phyloP scores from a whole-genome alignment of 2,888 invertebrate genomes.

The Rhamnusium bicolor region DNA sequence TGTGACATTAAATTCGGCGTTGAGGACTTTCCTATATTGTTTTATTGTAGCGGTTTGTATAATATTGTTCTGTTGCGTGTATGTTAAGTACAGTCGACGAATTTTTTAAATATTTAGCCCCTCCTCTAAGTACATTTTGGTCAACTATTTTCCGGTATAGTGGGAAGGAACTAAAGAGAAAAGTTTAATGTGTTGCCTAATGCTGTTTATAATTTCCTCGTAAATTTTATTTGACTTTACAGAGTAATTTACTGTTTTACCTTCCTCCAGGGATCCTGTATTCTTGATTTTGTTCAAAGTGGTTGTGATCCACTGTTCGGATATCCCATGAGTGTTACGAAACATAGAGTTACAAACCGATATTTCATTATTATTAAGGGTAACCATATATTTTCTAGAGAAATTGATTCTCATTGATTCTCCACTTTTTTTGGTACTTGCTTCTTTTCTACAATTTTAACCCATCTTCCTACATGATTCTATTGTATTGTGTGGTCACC shows the following conservation, averaged over 20 bases:
- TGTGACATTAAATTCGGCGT: background rate
- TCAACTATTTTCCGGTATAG: too few relatives aligned
- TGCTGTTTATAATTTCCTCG: slow-evolving; percentile 7
- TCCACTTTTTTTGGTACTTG: too few relatives aligned
- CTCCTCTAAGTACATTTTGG: too few relatives aligned
- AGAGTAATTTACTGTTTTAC: slow-evolving; percentile 12
- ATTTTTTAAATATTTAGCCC: too few relatives aligned
- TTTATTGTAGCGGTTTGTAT: background rate
- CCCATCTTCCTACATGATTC: background rate
- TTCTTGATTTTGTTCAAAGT: slow-evolving; percentile 6
- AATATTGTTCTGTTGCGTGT: too few relatives aligned
- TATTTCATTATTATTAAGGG: background rate
- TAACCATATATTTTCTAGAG: too few relatives aligned
- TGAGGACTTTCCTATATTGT: slow-evolving; percentile 2
- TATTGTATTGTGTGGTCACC: slow-evolving; percentile 14
- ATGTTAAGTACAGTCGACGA: too few relatives aligned
- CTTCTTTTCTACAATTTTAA: too few relatives aligned
- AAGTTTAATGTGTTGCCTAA: background rate
- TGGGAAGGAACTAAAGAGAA: too few relatives aligned
- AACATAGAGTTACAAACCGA: slow-evolving; percentile 9
- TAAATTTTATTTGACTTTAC: slow-evolving; percentile 15
- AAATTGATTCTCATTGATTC: too few relatives aligned
- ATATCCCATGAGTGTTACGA: slow-evolving; percentile 19
- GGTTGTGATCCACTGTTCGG: slow-evolving; percentile 20
- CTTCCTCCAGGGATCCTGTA: slow-evolving; percentile 15